Evolutionary conservation across 2,797 vertebrate genomes (phyloP).

Genomic region (Lepus oiostolus): DNA sequence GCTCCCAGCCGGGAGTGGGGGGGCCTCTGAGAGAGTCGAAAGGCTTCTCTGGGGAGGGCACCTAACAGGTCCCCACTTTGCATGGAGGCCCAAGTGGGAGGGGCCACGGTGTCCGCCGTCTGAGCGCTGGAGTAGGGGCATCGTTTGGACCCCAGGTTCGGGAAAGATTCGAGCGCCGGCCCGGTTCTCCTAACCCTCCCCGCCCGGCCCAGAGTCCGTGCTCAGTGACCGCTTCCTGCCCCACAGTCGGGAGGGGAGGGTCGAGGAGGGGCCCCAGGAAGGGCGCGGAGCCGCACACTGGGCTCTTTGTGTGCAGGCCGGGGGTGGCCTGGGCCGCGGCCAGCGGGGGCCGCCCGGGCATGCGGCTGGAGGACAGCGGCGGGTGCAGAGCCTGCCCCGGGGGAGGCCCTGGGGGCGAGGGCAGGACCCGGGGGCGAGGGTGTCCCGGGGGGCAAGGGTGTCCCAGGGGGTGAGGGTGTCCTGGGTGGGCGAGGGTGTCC

Average conservation of each 20-base stretch:
- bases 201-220: not conserved
- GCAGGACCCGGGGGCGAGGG: not conserved
- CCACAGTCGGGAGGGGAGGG: not conserved
- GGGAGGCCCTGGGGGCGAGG: not conserved
- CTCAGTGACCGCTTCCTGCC: not conserved
- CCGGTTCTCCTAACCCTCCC: not conserved
- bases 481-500: too few relatives aligned
- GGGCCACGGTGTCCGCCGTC: not conserved
- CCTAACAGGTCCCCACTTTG: not conserved
- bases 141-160: not conserved
- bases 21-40: too few relatives aligned
- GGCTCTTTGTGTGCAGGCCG: slow-evolving; percentile 67
- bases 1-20: too few relatives aligned
- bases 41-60: too few relatives aligned
- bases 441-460: too few relatives aligned
- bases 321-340: slow-evolving; percentile 48
- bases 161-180: not conserved
- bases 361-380: slow-evolving; percentile 1
- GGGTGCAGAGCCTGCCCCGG: not conserved
- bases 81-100: not conserved
- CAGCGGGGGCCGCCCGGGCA: not conserved
- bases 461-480: too few relatives aligned
- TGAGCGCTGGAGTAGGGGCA: too few relatives aligned
- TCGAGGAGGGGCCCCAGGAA: slow-evolving; percentile 20
- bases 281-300: slow-evolving; percentile 37